Percentiles rank a stretch among this genome's conserved stretches.
phyloP scores from a whole-genome alignment of 2,888 invertebrate species.

The Spodoptera littoralis region DNA sequence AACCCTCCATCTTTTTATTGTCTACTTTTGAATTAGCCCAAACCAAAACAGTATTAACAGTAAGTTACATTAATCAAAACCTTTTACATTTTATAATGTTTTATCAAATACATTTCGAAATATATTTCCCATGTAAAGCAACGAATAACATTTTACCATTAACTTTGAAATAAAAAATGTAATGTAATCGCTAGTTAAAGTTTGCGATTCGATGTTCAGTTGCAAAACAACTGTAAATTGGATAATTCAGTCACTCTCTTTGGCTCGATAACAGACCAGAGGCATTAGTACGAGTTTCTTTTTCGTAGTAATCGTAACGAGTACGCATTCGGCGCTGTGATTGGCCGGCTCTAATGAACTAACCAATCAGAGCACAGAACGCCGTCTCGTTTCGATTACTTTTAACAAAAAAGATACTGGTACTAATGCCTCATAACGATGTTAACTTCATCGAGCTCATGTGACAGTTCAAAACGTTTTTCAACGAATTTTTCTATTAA shows the following conservation, averaged over 20 bases:
- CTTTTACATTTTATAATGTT: no score
- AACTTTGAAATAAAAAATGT: slow-evolving; percentile 83
- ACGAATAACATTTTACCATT: slow-evolving; percentile 40
- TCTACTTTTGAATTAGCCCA: neutral
- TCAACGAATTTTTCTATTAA: slow-evolving; percentile 77
- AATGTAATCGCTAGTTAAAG: slow-evolving; percentile 82
- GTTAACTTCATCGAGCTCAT: slow-evolving; percentile 39
- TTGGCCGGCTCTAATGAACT: no score
- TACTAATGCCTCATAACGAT: neutral
- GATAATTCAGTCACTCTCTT: slow-evolving; percentile 36
- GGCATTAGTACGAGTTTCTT: no score
- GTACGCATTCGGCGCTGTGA: no score
- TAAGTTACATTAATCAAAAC: no score
- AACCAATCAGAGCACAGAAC: no score
- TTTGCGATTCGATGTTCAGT: slow-evolving; percentile 61
- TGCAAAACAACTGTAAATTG: slow-evolving; percentile 28
- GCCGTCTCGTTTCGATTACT: no score
- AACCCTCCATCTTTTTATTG: neutral
- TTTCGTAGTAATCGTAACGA: no score
- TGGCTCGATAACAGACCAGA: slow-evolving; percentile 28
- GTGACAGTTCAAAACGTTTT: slow-evolving; percentile 48
- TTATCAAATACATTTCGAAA: neutral
- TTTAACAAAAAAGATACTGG: no score
- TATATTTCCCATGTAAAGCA: neutral
- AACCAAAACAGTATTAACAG: neutral